A percentile compares a stretch with the other conserved stretches of the same genome.
These are phyloP conservation scores for Sisyra nigra DNA, from an alignment of 2,888 invertebrate genomes.

Conservation along the genomic window DNA sequence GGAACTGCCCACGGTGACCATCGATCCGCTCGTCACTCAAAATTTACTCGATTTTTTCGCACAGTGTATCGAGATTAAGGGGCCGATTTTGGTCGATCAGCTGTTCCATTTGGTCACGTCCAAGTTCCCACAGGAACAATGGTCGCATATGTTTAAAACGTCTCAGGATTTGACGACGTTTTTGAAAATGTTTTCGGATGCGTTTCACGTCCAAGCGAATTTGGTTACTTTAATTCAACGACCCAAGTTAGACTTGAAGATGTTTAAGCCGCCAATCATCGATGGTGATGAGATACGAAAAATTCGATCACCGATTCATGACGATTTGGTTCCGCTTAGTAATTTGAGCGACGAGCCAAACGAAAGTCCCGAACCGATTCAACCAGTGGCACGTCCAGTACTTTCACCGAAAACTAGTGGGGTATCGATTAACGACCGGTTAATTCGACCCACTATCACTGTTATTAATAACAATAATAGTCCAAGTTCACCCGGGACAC, in stretches of 20 bases:
- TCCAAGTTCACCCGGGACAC: constrained; percentile 20
- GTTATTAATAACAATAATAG: too few species aligned
- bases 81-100: constrained; percentile 74
- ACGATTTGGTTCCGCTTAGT: too few species aligned
- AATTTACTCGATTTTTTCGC: constrained; percentile 68
- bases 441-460: constrained; percentile 15
- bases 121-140: constrained; percentile 58
- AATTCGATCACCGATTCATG: too few species aligned
- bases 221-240: constrained; percentile 69
- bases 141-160: constrained; percentile 80
- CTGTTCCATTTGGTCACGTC: constrained; percentile 67
- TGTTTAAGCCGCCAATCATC: constrained; percentile 2
- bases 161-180: constrained; percentile 81
- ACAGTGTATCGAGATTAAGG: constrained; percentile 64
- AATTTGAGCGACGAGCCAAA: too few species aligned
- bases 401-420: too few species aligned
- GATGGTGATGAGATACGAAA: too few species aligned
- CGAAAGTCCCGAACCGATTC: constrained; percentile 22
- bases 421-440: constrained; percentile 26
- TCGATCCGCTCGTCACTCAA: constrained; percentile 72
- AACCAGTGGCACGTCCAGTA: constrained; percentile 24
- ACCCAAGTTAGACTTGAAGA: constrained; percentile 44
- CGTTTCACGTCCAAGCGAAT: constrained; percentile 87
- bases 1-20: constrained; percentile 55
- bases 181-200: constrained; percentile 82